A percentile compares a stretch with the other conserved stretches of the same genome.
Conservation (phyloP, 1,140 invertebrate genomes). For the Drosophila kohkoa region DNA sequence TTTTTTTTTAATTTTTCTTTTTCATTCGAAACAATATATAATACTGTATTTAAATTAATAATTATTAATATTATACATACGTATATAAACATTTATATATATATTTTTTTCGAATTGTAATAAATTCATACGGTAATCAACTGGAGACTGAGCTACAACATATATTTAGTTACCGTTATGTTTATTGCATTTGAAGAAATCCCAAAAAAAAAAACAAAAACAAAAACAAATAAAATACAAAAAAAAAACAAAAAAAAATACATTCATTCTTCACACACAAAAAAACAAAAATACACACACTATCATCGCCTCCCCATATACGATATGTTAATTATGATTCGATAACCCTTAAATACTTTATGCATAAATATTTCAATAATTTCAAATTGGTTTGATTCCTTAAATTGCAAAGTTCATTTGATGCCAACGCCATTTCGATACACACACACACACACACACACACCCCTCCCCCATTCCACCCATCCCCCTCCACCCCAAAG, state of each 20-base stretch:
- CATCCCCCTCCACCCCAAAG: not conserved
- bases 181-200: constrained; percentile 69
- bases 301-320: not conserved
- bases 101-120: constrained; percentile 64
- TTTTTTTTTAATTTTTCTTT: constrained; percentile 27
- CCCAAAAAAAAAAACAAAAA: constrained; percentile 17
- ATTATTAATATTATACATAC: constrained; percentile 42
- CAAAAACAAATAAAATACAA: not conserved
- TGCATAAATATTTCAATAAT: constrained; percentile 6
- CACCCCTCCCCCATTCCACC: not conserved
- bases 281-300: constrained; percentile 5
- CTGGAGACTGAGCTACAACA: constrained; percentile 84
- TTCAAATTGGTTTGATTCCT: constrained; percentile 12
- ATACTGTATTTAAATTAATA: constrained; percentile 44
- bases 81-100: constrained; percentile 47
- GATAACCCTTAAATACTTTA: constrained; percentile 7
- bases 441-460: not conserved
- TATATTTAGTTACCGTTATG: constrained; percentile 83
- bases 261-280: not conserved
- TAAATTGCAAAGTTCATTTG: constrained; percentile 13
- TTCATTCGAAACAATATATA: constrained; percentile 21
- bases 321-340: constrained; percentile 8
- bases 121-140: constrained; percentile 78
- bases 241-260: not conserved
- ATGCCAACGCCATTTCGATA: constrained; percentile 3